Conservation (phyloP, 2,797 vertebrate species). For the Delichon dasypus region DNA sequence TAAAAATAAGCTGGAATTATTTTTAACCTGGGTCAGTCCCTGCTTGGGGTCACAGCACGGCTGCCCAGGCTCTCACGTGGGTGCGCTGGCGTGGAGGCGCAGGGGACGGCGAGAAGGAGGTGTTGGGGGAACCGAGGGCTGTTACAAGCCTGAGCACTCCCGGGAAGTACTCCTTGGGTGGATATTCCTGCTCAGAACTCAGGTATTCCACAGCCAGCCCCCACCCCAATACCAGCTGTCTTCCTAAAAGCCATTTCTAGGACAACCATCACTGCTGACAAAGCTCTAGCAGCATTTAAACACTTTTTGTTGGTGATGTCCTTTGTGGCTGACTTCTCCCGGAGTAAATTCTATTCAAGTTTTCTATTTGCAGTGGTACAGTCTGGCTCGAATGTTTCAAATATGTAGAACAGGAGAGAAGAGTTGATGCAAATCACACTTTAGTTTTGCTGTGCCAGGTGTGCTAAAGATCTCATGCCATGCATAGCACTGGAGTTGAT, state of each 20-base stretch:
- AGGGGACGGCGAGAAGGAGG: neutral
- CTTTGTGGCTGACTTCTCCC: neutral
- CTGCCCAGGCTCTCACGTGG: neutral
- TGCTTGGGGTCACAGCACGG: rapidly evolving
- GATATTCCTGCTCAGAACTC: neutral
- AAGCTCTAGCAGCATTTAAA: neutral
- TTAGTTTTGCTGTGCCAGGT: neutral
- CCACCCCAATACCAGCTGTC: neutral
- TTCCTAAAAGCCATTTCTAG: neutral
- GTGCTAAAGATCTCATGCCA: neutral
- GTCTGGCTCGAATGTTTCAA: neutral
- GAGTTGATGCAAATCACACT: neutral
- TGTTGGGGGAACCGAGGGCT: neutral
- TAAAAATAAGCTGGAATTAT: conserved; percentile 53
- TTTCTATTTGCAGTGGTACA: neutral
- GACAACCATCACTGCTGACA: neutral
- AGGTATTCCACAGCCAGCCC: neutral
- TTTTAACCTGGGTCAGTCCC: conserved; percentile 14
- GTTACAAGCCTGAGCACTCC: neutral
- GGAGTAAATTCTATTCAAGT: neutral
- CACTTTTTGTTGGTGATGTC: neutral
- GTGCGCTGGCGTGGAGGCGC: neutral
- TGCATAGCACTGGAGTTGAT: neutral
- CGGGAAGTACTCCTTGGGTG: neutral
- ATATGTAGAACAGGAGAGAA: neutral